Base-by-base conservation (phyloP, 2,113 vertebrate genomes). In the Pterocles burchelli region DNA sequence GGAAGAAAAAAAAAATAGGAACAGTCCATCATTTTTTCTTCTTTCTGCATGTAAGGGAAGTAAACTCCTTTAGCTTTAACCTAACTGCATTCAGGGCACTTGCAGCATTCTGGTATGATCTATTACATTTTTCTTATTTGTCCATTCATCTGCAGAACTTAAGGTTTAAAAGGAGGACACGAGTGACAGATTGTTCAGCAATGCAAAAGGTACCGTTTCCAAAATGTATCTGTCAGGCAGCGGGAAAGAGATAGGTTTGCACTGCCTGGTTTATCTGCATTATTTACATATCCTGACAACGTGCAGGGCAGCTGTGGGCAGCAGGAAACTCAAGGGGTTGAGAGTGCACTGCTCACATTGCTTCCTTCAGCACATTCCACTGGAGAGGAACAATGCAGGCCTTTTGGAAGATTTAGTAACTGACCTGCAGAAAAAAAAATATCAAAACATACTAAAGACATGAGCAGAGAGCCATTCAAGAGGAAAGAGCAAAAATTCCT, bases 271-370 rank as follows among this genome's bases (percentile, higher is more conserved):
- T 90, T 80, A 4, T 76, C 93, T 90, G 52, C 52, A 33, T 85
- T 96, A 86, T 93, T 91, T 90, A 67, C 65, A 41, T 75, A 89
- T 63, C 52, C 71, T 29, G 41, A 49, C 81, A 83, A 89, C 62
- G 89, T 93, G 85, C 51, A 57, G 66, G 61, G 84, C 85, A 93
- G 59, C 85, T 54, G 52, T 52, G 71, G 93, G 86, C 85, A 79
- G 77, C 96, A 97, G 98, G 97, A 98, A 97, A 90, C 75, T 22
- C 29, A 58, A 26, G 16, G 20, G 93, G 85, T 96, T 96, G 85
- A 96, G 85, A 97, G 96, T 95, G 94, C 95, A 96, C 65, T 14
- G 83, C 81, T 97, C 97, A 97, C 97, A 96, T 94, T 93, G 93
- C 95, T 98, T 97, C 96, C 97, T 97, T 71, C 83, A 92, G 88